A percentile compares a stretch with the other conserved stretches of the same genome.
These are phyloP conservation scores for Scopus umbretta DNA, from an alignment of 2,113 vertebrate genomes.

Conservation along the genomic window DNA sequence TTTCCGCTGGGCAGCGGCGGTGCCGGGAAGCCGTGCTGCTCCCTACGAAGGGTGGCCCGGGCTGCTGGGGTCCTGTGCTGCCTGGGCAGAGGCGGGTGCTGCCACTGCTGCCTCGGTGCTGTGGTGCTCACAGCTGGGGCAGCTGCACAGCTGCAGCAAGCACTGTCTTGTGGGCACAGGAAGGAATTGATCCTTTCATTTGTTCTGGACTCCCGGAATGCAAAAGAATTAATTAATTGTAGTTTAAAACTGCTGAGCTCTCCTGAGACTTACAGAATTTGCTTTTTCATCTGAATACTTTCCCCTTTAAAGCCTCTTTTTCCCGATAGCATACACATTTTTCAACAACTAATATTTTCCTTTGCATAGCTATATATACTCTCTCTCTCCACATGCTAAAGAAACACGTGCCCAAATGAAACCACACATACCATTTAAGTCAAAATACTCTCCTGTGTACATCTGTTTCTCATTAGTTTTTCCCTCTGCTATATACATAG, in stretches of 20 bases:
- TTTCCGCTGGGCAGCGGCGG: background rate
- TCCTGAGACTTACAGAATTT: constrained; percentile 2
- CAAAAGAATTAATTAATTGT: background rate
- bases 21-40: fast-evolving
- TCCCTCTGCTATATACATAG: constrained; percentile 40
- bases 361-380: constrained; percentile 14
- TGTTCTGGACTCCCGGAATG: background rate
- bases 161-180: background rate
- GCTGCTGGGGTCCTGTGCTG: background rate
- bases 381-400: background rate
- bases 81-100: background rate
- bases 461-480: constrained; percentile 68
- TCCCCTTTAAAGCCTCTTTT: background rate
- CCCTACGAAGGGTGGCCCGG: background rate
- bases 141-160: background rate
- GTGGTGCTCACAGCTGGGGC: background rate
- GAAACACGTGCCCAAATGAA: constrained; percentile 10
- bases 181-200: background rate
- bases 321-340: background rate
- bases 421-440: constrained; percentile 31
- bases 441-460: constrained; percentile 5
- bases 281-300: constrained; percentile 2
- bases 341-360: constrained; percentile 46
- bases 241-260: background rate
- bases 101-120: background rate